Evolutionary conservation across 64 coral and sea anemone genomes (phyloP).

Genomic region (Cladopsammia gracilis): DNA sequence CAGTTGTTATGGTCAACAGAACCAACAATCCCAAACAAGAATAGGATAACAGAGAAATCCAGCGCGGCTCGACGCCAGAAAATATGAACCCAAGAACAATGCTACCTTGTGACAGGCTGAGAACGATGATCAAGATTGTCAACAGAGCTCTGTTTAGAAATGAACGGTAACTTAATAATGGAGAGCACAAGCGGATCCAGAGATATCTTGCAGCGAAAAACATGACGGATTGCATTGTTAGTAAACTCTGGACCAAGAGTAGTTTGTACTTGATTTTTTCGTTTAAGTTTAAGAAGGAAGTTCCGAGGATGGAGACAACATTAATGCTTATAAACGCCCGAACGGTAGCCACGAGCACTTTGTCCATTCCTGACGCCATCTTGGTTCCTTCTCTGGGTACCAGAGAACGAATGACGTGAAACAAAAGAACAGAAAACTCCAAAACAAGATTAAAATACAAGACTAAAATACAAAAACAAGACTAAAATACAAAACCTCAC

Average conservation of each 20-base stretch:
- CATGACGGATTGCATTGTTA: constrained; percentile 56
- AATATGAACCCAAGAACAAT: constrained; percentile 80
- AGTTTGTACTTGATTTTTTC: constrained; percentile 82
- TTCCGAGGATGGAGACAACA: constrained; percentile 72
- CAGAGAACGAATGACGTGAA: too few species aligned
- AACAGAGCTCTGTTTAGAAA: constrained; percentile 50
- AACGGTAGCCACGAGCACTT: constrained; percentile 22
- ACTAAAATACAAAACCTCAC: too few species aligned
- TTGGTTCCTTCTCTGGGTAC: not conserved
- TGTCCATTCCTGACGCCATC: constrained; percentile 41
- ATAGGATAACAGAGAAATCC: constrained; percentile 75
- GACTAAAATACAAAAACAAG: too few species aligned
- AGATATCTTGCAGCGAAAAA: constrained; percentile 84
- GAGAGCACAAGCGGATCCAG: constrained; percentile 74
- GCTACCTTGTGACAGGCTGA: constrained; percentile 79
- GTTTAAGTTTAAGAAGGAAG: constrained; percentile 65
- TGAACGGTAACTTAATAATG: constrained; percentile 53
- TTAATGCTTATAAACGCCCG: constrained; percentile 76
- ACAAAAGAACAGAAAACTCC: too few species aligned
- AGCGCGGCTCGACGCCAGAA: constrained; percentile 77
- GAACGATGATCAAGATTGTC: constrained; percentile 34
- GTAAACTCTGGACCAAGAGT: constrained; percentile 69
- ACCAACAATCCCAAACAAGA: constrained; percentile 60
- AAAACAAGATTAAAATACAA: too few species aligned
- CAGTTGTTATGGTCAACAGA: constrained; percentile 48